Evolutionary conservation across 1,140 invertebrate genomes (phyloP).

Genomic region (Lutraria rhynchaena): DNA sequence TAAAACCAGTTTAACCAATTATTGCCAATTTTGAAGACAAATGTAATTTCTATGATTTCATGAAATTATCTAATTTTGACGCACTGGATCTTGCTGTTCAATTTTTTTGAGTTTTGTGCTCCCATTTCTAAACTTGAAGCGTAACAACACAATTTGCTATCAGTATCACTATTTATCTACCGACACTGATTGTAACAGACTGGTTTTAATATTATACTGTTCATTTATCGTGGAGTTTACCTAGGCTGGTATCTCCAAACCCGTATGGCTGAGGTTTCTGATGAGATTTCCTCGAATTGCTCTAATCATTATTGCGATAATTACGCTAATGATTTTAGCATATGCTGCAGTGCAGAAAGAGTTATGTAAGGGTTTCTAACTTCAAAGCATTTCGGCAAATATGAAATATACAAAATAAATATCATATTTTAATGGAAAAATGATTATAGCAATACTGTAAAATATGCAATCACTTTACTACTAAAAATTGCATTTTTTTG

Average conservation of each 20-base stretch:
- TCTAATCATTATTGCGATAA: constrained; percentile 42
- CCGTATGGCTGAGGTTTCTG: constrained; percentile 11
- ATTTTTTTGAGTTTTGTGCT: neutral
- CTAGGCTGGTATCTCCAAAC: neutral
- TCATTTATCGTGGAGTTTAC: constrained; percentile 30
- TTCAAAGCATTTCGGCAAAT: constrained; percentile 35
- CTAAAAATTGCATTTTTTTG: too few species aligned
- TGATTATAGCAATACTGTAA: constrained; percentile 17
- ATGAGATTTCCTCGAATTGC: constrained; percentile 36
- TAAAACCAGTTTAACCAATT: too few species aligned
- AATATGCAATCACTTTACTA: too few species aligned
- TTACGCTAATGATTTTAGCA: constrained; percentile 36
- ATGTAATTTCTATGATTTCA: too few species aligned
- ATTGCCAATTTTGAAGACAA: too few species aligned
- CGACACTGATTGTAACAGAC: constrained; percentile 7
- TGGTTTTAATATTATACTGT: constrained; percentile 48
- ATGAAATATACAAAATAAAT: constrained; percentile 45
- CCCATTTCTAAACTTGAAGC: neutral
- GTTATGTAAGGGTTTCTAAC: constrained; percentile 39
- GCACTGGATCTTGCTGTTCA: too few species aligned
- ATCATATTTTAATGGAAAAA: constrained; percentile 41
- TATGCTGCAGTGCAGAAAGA: constrained; percentile 44
- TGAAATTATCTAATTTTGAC: too few species aligned
- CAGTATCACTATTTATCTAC: constrained; percentile 32
- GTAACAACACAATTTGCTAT: constrained; percentile 3